phyloP scores from a whole-genome alignment of 92 coral and sea anemone species.

The Palythoa grandiflora region DNA sequence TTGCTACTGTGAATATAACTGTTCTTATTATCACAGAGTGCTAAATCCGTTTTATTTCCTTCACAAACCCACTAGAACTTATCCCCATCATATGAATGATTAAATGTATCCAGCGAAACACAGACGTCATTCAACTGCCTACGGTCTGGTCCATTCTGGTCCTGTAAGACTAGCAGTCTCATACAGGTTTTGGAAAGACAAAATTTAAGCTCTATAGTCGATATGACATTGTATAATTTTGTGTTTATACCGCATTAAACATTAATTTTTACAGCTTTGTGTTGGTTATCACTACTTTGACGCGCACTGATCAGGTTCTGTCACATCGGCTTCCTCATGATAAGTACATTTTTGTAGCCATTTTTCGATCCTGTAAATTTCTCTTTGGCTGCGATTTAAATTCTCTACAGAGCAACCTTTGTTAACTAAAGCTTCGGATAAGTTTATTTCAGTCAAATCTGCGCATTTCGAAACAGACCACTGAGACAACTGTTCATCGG shows the following conservation, averaged over 20 bases:
- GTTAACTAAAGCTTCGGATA: conserved; percentile 74
- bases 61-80: neutral
- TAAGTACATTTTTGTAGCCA: conserved; percentile 84
- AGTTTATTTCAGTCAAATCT: conserved; percentile 76
- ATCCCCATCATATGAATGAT: neutral
- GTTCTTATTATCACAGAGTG: neutral
- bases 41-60: neutral
- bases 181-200: neutral
- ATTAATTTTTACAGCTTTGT: neutral
- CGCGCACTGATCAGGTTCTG: neutral
- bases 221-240: neutral
- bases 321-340: conserved; percentile 38
- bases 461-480: conserved; percentile 65
- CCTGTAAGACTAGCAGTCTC: neutral
- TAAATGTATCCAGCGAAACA: neutral
- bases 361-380: conserved; percentile 77
- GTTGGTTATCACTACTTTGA: neutral
- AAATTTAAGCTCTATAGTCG: neutral
- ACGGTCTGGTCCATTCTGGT: neutral
- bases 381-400: conserved; percentile 65
- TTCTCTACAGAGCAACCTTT: conserved; percentile 77
- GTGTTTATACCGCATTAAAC: neutral
- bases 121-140: neutral
- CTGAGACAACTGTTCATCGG: conserved; percentile 76
- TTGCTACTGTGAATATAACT: neutral